Base-by-base conservation (phyloP, 2,113 vertebrate genomes). In the Ceyx cyanopectus region DNA sequence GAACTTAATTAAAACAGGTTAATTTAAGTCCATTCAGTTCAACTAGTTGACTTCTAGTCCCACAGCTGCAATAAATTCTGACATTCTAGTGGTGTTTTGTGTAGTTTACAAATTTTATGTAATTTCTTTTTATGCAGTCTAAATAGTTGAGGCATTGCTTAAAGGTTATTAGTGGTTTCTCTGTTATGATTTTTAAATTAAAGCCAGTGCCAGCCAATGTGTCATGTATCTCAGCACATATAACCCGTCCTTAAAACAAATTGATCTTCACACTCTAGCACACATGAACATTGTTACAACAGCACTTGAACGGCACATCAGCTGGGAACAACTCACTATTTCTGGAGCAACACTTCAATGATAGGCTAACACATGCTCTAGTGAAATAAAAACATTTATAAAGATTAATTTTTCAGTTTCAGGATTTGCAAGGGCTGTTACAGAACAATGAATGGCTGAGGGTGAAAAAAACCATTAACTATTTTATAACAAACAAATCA, bases 141-240 rank as follows among this genome's bases (percentile, higher is more conserved):
- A 74, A 82, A 89, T 85, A 92, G 60, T 37, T 80, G 72, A 95
- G 72, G 57, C 92, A 85, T 95, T 90, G 82, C 88, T 88, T 91
- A 70, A 94, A 95, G 89, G 62, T 92, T 90, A 30, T 92, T 94
- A 77, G 92, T 88, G 92, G 90, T 94, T 96, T 94, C 63, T 94
- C 79, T 95, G 85, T 85, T 92, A 69, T 50, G 82, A 73, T 74
- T 93, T 90, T 85, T 54, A 90, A 95, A 95, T 92, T 60, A 80
- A 90, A 93, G 85, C 54, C 73, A 88, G 68, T 88, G 89, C 89
- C 86, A 86, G 61, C 51, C 73, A 81, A 62, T 60, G 67, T 91
- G 89, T 68, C n/a, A 45, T 69, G 20, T 82, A 14, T 53, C 85
- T 94, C 75, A 80, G 74, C 70, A 76, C 46, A 73, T 76, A 63